Base-by-base conservation (phyloP, 2,797 vertebrate genomes). In the Poeciliopsis gracilis region DNA sequence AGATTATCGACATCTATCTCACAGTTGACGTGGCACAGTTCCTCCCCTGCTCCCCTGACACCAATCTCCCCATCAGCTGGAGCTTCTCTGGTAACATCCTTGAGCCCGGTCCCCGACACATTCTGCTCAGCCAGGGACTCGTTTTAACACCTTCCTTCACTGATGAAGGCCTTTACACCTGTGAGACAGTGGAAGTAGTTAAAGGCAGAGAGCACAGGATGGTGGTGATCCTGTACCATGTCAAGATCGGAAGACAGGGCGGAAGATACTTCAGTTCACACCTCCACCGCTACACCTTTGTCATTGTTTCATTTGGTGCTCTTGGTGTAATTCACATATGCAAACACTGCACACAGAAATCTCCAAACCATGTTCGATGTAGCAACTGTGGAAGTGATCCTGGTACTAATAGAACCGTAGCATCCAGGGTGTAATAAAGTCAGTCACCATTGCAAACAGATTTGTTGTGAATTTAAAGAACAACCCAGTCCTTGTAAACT, bases 241-340 rank as follows among this genome's bases (percentile, higher is more conserved):
- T 89, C 41, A 15, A 76, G 33, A 13, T 53, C 82, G 76, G 78
- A 86, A 76, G 46, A 46, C 46, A 10, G 28, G 10, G 46, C 1
- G 43, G 0, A 36, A 9, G 9, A 23, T 5, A 66, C 2, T 66
- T 6, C 0, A 71, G 12, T 8, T 2, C 47, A 80, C 70, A 20
- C 45, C 45, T 43, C 43, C 57, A 16, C 46, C 15, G 13, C 3
- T 30, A 7, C 0, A 7, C 10, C 36, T 1, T 16, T 38, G 30
- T 36, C 6, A 46, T 46, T 25, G 1, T 0, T 30, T 11, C 81
- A 75, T 28, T 71, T 20, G 2, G 5, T 11, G 5, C 0, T 25
- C 25, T 77, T 30, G 59, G 28, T 45, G 5, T 78, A 47, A 0
- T 46, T 46, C 46, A 3, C 13, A 11, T 18, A 2, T 16, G 0